Evolutionary conservation across 2,888 invertebrate species (phyloP), one percentile per base, ranked within the genome.

Genomic region (Latrodectus elegans): DNA sequence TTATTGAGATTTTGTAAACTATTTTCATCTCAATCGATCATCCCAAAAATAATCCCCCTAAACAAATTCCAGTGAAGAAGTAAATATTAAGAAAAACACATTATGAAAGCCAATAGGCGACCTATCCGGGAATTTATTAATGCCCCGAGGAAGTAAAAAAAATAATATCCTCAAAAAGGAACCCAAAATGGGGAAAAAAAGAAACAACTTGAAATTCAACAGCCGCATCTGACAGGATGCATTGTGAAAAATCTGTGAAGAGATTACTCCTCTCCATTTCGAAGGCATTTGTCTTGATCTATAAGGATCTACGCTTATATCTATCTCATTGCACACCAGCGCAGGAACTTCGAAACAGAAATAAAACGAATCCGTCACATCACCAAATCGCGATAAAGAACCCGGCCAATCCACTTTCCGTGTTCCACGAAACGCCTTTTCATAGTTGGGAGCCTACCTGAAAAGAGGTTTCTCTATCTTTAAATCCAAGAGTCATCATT

Each of bases 401-500:
- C 81, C 55, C 26, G n/a, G 74, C 67, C 82, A 82, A 82, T 82
- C 82, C 82, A 75, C 82, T 82, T 82, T 82, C 52, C 82, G 74
- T 82, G 82, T 82, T 70, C 14, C 70, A n/a, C 53, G 65, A 52
- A 53, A 12, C 70, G 60, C 65, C 78, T 17, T 76, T 74, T 72
- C 81, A 71, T 72, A 80, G 67, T 14, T 51, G 38, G 64, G 52
- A 15, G 0, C 38, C 6, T n/a, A 81, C 73, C 81, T 53, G 74
- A 75, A 71, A 83, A 70, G 75, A 71, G 53, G n/a, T 49, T 85
- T 77, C 81, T 73, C 77, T 76, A 72, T 76, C 81, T 81, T 81
- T 81, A 76, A 80, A 81, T 81, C 81, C 65, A 65, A 38, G 70
- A 83, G 78, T 88, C 87, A 88, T 88, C 87, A 88, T 83, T 88